Evolutionary conservation across 2,888 invertebrate genomes (phyloP), one percentile per base, ranked within the genome.

Genomic region (Dynastes grantii): DNA sequence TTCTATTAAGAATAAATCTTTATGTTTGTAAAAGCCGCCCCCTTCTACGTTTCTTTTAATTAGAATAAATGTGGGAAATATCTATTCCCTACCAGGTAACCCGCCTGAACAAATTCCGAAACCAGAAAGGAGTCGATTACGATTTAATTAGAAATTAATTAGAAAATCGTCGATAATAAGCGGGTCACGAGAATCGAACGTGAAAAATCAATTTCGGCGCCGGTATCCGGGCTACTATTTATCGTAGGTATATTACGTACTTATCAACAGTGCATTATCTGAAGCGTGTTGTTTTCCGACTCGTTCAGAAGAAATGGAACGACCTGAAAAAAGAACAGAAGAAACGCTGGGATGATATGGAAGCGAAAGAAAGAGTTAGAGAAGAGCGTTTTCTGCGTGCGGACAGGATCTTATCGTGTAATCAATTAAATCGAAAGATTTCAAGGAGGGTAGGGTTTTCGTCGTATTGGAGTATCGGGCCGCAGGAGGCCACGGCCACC

Each of bases 211-310:
- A 84, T 83, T 84, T 84, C 55, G 81, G 53, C n/a, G n/a, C 55
- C 55, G 55, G 55, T 16, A 55, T 80, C 68, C 77, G 71, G 81
- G 79, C 82, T 80, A 81, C 82, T 82, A 82, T 83, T 83, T 84
- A 83, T 45, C 45, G 45, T 45, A 32, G 32, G 32, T 32, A 32
- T 32, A 32, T 32, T 32, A 45, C 45, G 8, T 81, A 82, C 81
- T 83, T 82, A 83, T 83, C 83, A 80, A 79, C 80, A 77, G 83
- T 82, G 81, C 81, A 83, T 81, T 83, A 83, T 83, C 83, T 81
- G 79, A 81, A 82, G 80, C 81, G 58, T 61, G 58, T 80, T 80
- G 70, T 22, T 81, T 80, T 81, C 76, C 78, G 73, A 82, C 81
- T 80, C 79, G 80, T 77, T 81, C 81, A 83, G 80, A 55, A 22